Percentiles rank a stretch among this genome's conserved stretches.
These are phyloP conservation scores for Platichthys flesus DNA, from an alignment of 2,113 vertebrate genomes.

Conservation along the genomic window DNA sequence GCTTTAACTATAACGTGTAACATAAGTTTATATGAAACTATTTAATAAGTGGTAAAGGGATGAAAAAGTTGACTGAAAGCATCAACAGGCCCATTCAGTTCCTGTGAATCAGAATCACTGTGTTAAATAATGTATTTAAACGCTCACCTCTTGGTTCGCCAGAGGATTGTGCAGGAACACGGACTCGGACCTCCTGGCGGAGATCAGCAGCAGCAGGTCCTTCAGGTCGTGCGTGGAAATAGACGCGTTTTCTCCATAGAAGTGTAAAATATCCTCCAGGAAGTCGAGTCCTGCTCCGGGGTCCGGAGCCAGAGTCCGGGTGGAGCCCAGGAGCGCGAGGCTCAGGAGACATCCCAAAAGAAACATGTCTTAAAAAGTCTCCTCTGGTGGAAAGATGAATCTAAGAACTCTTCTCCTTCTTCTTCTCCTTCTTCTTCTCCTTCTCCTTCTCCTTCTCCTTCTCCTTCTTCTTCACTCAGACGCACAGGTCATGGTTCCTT, in stretches of 20 bases:
- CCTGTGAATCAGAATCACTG: not conserved
- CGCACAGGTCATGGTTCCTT: not conserved
- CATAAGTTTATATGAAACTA: no score
- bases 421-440: no score
- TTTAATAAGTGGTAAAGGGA: no score
- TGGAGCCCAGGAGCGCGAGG: not conserved
- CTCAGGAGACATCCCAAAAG: not conserved
- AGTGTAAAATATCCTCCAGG: conserved; percentile 69
- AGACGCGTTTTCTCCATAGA: conserved; percentile 70
- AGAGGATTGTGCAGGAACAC: conserved; percentile 64
- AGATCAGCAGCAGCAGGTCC: conserved; percentile 71
- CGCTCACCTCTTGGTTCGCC: conserved; percentile 61
- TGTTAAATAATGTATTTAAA: not conserved
- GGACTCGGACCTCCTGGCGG: conserved; percentile 47
- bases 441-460: not conserved
- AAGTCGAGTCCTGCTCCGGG: conserved; percentile 8
- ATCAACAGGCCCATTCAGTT: not conserved
- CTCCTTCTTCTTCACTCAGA: not conserved
- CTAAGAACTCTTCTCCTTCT: not conserved
- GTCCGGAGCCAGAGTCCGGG: not conserved
- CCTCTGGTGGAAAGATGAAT: not conserved
- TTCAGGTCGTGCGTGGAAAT: conserved; percentile 67
- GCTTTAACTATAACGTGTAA: no score
- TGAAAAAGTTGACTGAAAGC: not conserved
- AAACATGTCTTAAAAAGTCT: conserved; percentile 27